Evolutionary conservation across 2,113 vertebrate genomes (phyloP), one percentile per base, ranked within the genome.

Genomic region (Cichladusa arquata): DNA sequence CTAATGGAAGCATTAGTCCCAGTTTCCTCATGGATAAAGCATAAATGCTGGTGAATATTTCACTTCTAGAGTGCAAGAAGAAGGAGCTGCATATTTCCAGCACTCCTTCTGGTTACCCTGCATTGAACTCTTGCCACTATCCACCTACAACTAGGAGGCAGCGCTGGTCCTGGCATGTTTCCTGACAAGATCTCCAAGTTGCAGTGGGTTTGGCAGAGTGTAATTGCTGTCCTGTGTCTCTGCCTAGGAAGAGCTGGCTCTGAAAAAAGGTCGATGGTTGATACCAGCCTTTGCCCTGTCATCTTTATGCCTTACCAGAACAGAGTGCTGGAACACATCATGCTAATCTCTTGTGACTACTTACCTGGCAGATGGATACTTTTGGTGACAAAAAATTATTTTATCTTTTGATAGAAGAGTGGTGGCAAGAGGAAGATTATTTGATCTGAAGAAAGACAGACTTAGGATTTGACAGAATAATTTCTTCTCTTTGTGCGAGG

Each of bases 91-190:
- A 1, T 81, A 72, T 65, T 96, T 81, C 73, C 66, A 93, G 57
- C 54, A 72, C 26, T 64, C n/a, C 51, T 72, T 89, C 84, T 94
- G 85, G 54, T 81, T 93, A 89, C 31, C 31, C 61, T 87, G 72
- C 34, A 51, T 0, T 92, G 88, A 93, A 84, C 57, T 87, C 65
- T 65, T 96, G 93, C 89, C 91, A 87, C 77, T 47, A 94, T 58
- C 93, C 81, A 91, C 89, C 90, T 91, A 91, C 93, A 67, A 11
- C 18, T n/a, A 73, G 23, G n/a, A 91, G 73, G 69, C 83, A 92
- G 73, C 0, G 2, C 56, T 71, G 73, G 73, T 92, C 70, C 66
- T 92, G 92, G 94, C 91, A 53, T 8, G 62, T 67, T 91, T 95
- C 84, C 87, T 80, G 80, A 73, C 24, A 45, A 77, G 77, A 87